phyloP scores from a whole-genome alignment of 2,888 invertebrate species.

The Octodonta nipae region DNA sequence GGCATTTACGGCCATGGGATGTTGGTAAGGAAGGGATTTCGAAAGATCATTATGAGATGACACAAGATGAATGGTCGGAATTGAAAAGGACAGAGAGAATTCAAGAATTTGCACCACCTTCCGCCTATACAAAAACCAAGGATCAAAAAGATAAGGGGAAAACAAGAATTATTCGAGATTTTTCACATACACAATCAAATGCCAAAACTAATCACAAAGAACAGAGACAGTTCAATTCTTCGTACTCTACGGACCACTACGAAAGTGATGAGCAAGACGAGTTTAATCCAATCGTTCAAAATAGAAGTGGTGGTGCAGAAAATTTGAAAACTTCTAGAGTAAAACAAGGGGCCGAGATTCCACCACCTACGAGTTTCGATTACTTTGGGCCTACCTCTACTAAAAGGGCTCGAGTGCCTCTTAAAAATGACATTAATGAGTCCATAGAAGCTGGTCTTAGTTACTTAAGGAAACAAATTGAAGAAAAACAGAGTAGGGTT shows the following conservation, averaged over 20 bases:
- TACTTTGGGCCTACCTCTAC: conserved; percentile 42
- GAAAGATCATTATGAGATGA: conserved; percentile 43
- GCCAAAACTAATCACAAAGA: too few relatives aligned
- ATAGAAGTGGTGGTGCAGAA: too few relatives aligned
- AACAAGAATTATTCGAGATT: conserved; percentile 5
- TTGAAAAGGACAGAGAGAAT: conserved; percentile 59
- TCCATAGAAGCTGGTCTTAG: conserved; percentile 43
- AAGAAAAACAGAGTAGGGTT: conserved; percentile 28
- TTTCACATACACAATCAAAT: too few relatives aligned
- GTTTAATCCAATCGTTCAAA: conserved; percentile 15
- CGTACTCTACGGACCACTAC: not conserved
- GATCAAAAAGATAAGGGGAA: conserved; percentile 14
- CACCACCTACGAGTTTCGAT: conserved; percentile 53
- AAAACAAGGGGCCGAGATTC: conserved; percentile 44
- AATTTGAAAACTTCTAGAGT: too few relatives aligned
- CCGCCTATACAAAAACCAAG: conserved; percentile 14
- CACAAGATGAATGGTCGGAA: conserved; percentile 65
- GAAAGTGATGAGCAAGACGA: too few relatives aligned
- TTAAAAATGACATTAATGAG: conserved; percentile 31
- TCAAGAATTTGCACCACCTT: conserved; percentile 66
- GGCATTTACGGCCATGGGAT: conserved; percentile 58
- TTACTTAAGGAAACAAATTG: conserved; percentile 41
- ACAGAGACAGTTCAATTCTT: not conserved
- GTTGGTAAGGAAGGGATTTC: conserved; percentile 50
- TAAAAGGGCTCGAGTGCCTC: conserved; percentile 14